phyloP scores from a whole-genome alignment of 2,797 vertebrate species.

The Valencia hispanica region DNA sequence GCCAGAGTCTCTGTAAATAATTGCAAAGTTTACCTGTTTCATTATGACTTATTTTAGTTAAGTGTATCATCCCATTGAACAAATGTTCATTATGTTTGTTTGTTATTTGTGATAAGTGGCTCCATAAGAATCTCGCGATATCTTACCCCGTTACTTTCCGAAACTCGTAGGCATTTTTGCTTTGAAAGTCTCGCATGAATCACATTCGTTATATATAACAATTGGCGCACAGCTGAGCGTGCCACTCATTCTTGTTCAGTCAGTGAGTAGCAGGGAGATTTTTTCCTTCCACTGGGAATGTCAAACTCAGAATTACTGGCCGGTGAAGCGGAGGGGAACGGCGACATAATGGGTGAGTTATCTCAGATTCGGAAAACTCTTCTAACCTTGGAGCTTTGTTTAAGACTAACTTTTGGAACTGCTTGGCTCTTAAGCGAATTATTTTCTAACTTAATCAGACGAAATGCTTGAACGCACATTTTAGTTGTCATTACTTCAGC shows the following conservation, averaged over 20 bases:
- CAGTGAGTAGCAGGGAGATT: constrained; percentile 50
- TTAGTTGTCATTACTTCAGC: background rate
- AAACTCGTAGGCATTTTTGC: constrained; percentile 31
- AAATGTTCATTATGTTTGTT: background rate
- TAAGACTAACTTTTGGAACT: background rate
- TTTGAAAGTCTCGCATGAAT: constrained; percentile 16
- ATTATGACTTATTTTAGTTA: background rate
- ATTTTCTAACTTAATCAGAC: background rate
- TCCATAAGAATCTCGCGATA: constrained; percentile 54
- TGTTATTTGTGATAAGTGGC: background rate
- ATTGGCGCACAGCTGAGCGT: background rate
- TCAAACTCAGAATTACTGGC: constrained; percentile 75
- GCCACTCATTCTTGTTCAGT: background rate
- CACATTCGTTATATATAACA: background rate
- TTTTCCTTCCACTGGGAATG: constrained; percentile 72
- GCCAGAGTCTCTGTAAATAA: background rate
- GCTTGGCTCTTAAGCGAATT: background rate
- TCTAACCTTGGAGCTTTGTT: background rate
- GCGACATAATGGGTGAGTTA: constrained; percentile 80
- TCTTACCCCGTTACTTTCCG: constrained; percentile 19
- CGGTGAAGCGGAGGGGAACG: constrained; percentile 77
- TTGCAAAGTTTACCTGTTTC: background rate
- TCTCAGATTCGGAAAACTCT: rapidly evolving
- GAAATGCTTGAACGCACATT: background rate
- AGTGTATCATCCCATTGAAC: background rate